phyloP scores from a whole-genome alignment of 2,888 invertebrate species.

The Spilarctia lutea region DNA sequence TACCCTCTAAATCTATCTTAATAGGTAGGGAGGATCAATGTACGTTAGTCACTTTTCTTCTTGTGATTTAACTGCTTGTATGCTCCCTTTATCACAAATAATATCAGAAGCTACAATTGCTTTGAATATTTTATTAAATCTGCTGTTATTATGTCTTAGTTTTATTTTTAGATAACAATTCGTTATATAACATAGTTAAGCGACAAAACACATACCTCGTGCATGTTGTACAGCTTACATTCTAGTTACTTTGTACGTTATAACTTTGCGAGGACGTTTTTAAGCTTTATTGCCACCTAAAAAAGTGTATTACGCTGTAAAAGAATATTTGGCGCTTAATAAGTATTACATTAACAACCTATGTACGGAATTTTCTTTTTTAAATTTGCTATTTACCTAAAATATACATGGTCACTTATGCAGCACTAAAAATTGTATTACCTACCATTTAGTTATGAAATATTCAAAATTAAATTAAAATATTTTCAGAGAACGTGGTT shows the following conservation, averaged over 20 bases:
- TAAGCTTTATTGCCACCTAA: constrained; percentile 57
- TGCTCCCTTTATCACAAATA: background rate
- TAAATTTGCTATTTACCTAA: background rate
- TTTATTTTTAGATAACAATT: background rate
- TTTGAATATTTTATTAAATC: background rate
- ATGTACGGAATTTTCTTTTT: background rate
- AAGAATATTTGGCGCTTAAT: constrained; percentile 49
- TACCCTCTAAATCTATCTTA: too few relatives aligned
- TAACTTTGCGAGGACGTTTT: constrained; percentile 60
- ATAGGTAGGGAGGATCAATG: too few relatives aligned
- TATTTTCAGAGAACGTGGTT: too few relatives aligned
- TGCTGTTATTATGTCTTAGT: background rate
- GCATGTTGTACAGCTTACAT: constrained; percentile 63
- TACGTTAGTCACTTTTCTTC: too few relatives aligned
- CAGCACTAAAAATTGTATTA: background rate
- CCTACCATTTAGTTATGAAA: background rate
- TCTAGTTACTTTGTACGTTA: constrained; percentile 65
- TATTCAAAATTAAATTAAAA: too few relatives aligned
- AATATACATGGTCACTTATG: background rate
- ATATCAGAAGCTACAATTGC: background rate
- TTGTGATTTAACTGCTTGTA: too few relatives aligned
- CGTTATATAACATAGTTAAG: constrained; percentile 12
- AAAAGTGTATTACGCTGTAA: constrained; percentile 55
- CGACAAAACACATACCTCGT: constrained; percentile 43
- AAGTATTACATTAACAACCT: constrained; percentile 29